Evolutionary conservation across 2,888 invertebrate genomes (phyloP).

Genomic region (Notodonta dromedarius): DNA sequence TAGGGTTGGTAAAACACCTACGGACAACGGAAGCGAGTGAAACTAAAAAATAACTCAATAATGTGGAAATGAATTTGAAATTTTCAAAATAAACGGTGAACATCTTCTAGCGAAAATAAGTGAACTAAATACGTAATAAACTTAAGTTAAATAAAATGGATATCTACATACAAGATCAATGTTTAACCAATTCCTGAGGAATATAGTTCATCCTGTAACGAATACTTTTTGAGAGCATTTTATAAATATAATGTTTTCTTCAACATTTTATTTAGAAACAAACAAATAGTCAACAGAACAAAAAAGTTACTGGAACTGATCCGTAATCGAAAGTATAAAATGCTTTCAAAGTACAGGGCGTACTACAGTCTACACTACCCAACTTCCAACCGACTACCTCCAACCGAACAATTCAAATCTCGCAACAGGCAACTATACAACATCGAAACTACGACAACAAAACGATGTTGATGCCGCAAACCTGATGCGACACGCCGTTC

Average conservation of each 20-base stretch:
- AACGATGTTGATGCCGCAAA: constrained; percentile 72
- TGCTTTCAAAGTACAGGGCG: no score
- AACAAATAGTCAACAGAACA: not conserved
- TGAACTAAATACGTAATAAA: constrained; percentile 19
- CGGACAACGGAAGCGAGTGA: constrained; percentile 59
- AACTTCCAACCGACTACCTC: constrained; percentile 12
- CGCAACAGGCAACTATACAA: constrained; percentile 74
- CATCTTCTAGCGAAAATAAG: constrained; percentile 13
- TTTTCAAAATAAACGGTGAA: constrained; percentile 6
- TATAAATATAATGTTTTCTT: not conserved
- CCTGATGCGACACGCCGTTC: constrained; percentile 97
- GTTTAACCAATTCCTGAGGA: not conserved
- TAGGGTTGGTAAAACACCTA: constrained; percentile 98
- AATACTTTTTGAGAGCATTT: not conserved
- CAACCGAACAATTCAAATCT: constrained; percentile 62
- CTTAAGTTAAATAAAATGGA: not conserved
- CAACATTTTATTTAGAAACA: not conserved
- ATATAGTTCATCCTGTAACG: constrained; percentile 14
- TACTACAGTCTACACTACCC: constrained; percentile 2
- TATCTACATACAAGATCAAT: constrained; percentile 10
- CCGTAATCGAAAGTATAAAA: no score
- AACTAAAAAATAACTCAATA: constrained; percentile 35
- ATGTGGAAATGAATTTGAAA: constrained; percentile 7
- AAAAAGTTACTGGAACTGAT: not conserved
- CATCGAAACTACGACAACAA: constrained; percentile 57